Evolutionary conservation across 2,888 invertebrate species (phyloP), one percentile per base, ranked within the genome.

Genomic region (Spisula solida): DNA sequence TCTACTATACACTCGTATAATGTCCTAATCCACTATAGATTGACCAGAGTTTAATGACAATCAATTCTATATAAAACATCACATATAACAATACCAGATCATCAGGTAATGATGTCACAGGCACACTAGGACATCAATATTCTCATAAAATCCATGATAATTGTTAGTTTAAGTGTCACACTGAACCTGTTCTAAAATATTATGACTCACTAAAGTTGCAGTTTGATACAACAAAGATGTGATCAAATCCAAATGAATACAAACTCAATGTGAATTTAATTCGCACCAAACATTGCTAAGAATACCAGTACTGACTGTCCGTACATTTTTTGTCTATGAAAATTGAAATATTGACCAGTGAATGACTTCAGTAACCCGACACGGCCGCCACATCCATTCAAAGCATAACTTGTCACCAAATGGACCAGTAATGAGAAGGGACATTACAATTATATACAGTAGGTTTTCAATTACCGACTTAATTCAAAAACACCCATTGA

Each of bases 1-100:
- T n/a, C 70, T 66, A 25, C 34, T 4, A 2, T 75, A 75, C 14
- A 34, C 5, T 75, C 34, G 16, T 31, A 70, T 31, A 0, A 75
- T 10, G 60, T 66, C 25, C 66, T 47, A 66, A 47, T 70, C 47
- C 66, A 82, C n/a, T 75, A 75, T 83, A 75, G 75, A 83, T 83
- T 83, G 80, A 70, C 56, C 29, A 70, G 25, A 66, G 51, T 51
- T 51, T 10, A 51, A 66, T 66, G 60, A 25, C n/a, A 25, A 66
- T 10, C n/a, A 25, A 66, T 10, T 66, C 25, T 6, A 66, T 25
- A 25, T 25, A 66, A 56, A 66, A 66, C 10, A 66, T 25, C 60
- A 66, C 20, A 25, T 66, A 66, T 25, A n/a, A 25, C 25, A 51
- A n/a, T 66, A 66, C 60, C 2, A 25, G 60, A 66, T 66, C 60